A percentile compares a stretch with the other conserved stretches of the same genome.
These are phyloP conservation scores for Tipula vernalis DNA, from an alignment of 2,888 invertebrate species.

Conservation along the genomic window DNA sequence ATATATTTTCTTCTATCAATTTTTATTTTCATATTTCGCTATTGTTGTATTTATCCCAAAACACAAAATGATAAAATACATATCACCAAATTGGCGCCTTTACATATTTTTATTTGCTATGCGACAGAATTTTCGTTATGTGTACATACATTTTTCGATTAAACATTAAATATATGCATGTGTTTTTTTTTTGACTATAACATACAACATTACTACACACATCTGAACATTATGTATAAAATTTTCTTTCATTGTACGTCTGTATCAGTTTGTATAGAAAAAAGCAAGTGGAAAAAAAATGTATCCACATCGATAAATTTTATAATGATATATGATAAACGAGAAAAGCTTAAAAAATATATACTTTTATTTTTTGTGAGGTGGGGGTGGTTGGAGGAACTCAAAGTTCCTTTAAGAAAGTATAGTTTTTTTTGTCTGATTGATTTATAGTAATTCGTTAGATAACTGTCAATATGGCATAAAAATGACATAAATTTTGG, in stretches of 20 bases:
- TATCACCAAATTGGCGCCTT: constrained; percentile 4
- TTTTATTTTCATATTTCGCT: background rate
- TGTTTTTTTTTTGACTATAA: too few species aligned
- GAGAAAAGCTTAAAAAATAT: background rate
- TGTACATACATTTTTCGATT: background rate
- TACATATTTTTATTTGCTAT: background rate
- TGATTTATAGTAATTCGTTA: background rate
- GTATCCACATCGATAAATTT: background rate
- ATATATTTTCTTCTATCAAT: background rate
- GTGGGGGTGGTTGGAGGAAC: background rate
- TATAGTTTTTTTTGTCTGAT: background rate
- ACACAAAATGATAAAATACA: background rate
- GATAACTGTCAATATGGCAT: background rate
- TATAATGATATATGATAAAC: background rate
- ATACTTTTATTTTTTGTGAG: background rate
- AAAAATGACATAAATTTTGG: background rate
- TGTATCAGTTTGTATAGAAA: background rate
- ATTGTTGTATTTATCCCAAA: background rate
- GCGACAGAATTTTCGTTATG: background rate
- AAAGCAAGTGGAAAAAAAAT: background rate
- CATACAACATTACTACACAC: too few species aligned
- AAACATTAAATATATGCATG: background rate
- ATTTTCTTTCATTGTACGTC: background rate
- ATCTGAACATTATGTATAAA: background rate
- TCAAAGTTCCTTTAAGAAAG: background rate